These are phyloP conservation scores for Hiodon alosoides DNA, from an alignment of 2,113 vertebrate species.

Conservation along the genomic window DNA sequence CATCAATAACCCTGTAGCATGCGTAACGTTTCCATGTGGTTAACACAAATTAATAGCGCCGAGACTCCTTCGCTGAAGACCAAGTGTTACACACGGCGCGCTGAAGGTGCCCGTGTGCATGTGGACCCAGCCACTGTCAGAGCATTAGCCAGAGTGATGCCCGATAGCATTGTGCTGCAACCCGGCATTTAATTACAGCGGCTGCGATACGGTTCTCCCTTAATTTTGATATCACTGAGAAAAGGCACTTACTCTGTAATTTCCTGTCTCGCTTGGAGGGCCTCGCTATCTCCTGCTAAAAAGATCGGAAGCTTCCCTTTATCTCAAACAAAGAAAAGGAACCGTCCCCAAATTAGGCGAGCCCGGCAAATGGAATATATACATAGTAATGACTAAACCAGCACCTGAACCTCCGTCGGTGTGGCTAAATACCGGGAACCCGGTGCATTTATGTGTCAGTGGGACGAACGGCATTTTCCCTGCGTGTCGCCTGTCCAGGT, in stretches of 20 bases:
- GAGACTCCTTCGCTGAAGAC: too few species aligned
- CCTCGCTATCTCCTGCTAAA: conserved; percentile 52
- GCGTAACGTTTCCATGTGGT: conserved; percentile 7
- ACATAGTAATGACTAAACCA: conserved; percentile 47
- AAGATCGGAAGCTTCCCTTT: conserved; percentile 58
- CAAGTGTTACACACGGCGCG: not conserved
- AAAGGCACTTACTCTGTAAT: conserved; percentile 64
- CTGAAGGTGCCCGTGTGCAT: conserved; percentile 17
- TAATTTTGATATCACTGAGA: conserved; percentile 63
- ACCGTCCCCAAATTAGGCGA: conserved; percentile 38
- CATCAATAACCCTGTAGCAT: not conserved
- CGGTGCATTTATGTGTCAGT: conserved; percentile 21
- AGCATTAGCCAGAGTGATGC: conserved; percentile 39
- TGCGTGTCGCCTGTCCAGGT: conserved; percentile 35
- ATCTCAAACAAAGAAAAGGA: conserved; percentile 50
- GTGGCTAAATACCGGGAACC: too few species aligned
- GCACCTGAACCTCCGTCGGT: conserved; percentile 33
- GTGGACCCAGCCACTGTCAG: conserved; percentile 40
- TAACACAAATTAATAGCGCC: not conserved
- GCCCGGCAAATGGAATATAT: conserved; percentile 34
- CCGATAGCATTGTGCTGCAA: conserved; percentile 42
- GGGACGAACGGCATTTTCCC: conserved; percentile 21
- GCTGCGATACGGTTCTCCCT: conserved; percentile 50
- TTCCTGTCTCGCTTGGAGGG: conserved; percentile 64
- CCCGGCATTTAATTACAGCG: conserved; percentile 61